Evolutionary conservation across 2,888 invertebrate species (phyloP).

Genomic region (Cremastobaeus sp.): DNA sequence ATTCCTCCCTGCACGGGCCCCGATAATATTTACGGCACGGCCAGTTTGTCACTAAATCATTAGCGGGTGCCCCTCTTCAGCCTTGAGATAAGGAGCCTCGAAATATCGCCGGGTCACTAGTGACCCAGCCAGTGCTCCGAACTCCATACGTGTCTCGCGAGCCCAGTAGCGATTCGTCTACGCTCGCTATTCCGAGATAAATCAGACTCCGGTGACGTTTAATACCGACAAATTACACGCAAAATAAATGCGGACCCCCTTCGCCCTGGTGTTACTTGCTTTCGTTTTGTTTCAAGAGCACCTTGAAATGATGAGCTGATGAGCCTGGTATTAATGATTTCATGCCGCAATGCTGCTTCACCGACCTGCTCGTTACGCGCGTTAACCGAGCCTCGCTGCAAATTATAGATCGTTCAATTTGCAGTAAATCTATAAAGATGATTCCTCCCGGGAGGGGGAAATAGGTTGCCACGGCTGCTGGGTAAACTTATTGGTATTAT

Average conservation of each 20-base stretch:
- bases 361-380: constrained; percentile 66
- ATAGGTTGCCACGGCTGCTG: constrained; percentile 1
- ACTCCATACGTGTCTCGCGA: constrained; percentile 72
- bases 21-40: constrained; percentile 66
- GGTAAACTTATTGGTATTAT: constrained; percentile 26
- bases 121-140: too few relatives aligned
- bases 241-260: constrained; percentile 72
- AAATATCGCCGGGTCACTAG: too few relatives aligned
- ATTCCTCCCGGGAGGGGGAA: constrained; percentile 50
- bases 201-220: constrained; percentile 76
- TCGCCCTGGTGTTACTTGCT: constrained; percentile 43
- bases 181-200: constrained; percentile 72
- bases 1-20: constrained; percentile 63
- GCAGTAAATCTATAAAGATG: constrained; percentile 72
- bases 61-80: constrained; percentile 50
- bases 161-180: constrained; percentile 75
- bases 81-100: background rate
- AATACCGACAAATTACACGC: constrained; percentile 77
- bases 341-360: constrained; percentile 57
- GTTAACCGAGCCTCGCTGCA: constrained; percentile 63
- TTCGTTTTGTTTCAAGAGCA: constrained; percentile 47
- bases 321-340: constrained; percentile 70
- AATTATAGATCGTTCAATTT: constrained; percentile 74
- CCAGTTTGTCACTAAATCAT: constrained; percentile 73
- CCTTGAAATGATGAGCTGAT: constrained; percentile 57